A percentile compares a stretch with the other conserved stretches of the same genome.
Conservation (phyloP, 1,140 invertebrate species). For the Drosophila jambulina region DNA sequence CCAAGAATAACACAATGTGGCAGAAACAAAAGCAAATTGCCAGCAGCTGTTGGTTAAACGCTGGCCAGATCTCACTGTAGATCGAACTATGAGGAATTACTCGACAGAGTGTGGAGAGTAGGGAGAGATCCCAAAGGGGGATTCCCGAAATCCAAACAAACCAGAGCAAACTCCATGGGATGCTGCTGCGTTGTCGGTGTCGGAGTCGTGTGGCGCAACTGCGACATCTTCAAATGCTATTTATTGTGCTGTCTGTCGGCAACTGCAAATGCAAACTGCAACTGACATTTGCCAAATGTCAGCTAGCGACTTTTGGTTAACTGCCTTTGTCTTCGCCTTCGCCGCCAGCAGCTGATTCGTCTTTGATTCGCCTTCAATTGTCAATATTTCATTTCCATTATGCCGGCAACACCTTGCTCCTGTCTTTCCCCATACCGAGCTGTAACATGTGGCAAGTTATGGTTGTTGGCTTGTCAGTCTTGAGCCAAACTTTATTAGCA, state of each 20-base stretch:
- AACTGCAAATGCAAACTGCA: conserved; percentile 23
- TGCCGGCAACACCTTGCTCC: conserved; percentile 61
- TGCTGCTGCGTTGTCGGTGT: conserved; percentile 2
- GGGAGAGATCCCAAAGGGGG: background rate
- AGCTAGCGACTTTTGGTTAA: conserved; percentile 54
- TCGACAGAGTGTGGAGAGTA: background rate
- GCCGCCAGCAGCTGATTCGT: conserved; percentile 19
- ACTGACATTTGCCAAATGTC: conserved; percentile 79
- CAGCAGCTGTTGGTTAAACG: conserved; percentile 47
- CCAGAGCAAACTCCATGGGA: conserved; percentile 15
- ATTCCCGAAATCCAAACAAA: conserved; percentile 25
- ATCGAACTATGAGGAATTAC: conserved; percentile 9
- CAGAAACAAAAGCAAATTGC: conserved; percentile 39
- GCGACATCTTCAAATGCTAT: conserved; percentile 57
- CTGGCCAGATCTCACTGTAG: conserved; percentile 9
- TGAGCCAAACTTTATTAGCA: too few relatives aligned
- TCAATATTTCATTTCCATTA: conserved; percentile 29
- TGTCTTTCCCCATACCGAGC: background rate
- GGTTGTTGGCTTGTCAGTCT: background rate
- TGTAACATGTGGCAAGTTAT: background rate
- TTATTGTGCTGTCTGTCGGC: conserved; percentile 34
- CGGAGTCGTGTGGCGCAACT: conserved; percentile 34
- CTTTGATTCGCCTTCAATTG: conserved; percentile 39
- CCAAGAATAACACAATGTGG: conserved; percentile 43
- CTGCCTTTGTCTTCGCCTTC: conserved; percentile 23